These are phyloP conservation scores for Tanytarsus gracilentus DNA, from an alignment of 2,888 invertebrate genomes.

Conservation along the genomic window DNA sequence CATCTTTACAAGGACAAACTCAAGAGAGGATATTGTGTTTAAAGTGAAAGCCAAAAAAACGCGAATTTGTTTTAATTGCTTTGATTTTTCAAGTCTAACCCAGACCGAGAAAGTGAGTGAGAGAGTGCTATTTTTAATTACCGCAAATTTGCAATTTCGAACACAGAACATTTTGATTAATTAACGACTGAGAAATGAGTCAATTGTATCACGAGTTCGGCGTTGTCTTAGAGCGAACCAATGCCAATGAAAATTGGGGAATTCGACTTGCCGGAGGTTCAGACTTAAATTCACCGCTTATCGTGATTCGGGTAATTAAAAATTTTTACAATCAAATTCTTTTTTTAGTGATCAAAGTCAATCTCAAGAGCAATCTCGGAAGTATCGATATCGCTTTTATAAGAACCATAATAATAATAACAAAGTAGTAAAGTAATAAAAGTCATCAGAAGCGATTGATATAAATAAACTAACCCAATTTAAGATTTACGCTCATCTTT, in stretches of 20 bases:
- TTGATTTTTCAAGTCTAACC: too few relatives aligned
- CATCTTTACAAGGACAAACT: too few relatives aligned
- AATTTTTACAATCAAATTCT: neutral
- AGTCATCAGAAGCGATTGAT: slow-evolving; percentile 7
- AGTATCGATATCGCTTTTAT: too few relatives aligned
- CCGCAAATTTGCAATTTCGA: neutral
- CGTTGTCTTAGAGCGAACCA: slow-evolving; percentile 62
- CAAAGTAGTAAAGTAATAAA: slow-evolving; percentile 12
- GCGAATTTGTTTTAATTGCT: too few relatives aligned
- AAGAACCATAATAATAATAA: neutral
- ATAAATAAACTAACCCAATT: slow-evolving; percentile 28
- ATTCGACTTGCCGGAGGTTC: slow-evolving; percentile 79
- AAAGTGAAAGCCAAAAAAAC: too few relatives aligned
- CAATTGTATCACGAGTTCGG: slow-evolving; percentile 54
- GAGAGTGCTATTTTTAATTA: too few relatives aligned
- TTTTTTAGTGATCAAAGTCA: too few relatives aligned
- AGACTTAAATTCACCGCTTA: slow-evolving; percentile 76
- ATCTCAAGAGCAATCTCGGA: too few relatives aligned
- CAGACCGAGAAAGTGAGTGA: too few relatives aligned
- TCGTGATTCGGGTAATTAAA: slow-evolving; percentile 49
- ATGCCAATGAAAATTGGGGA: slow-evolving; percentile 70
- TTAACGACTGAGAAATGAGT: slow-evolving; percentile 13
- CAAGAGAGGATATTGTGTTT: too few relatives aligned
- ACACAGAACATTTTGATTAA: neutral
- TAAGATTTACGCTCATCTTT: neutral